Conservation (phyloP, 2,888 invertebrate species). For the Rhamphomyia laevipes region DNA sequence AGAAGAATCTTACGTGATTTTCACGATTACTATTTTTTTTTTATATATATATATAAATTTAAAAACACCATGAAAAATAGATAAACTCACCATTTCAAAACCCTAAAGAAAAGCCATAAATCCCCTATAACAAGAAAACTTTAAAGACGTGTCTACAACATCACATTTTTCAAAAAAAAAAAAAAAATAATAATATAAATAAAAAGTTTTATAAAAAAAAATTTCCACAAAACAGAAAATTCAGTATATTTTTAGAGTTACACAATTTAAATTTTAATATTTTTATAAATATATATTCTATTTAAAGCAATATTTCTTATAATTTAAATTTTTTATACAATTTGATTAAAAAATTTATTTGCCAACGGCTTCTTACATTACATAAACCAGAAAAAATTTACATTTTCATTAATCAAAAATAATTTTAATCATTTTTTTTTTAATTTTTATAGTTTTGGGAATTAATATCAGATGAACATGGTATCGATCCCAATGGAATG, state of each 20-base stretch:
- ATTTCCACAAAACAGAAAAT: not conserved
- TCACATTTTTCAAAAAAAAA: too few relatives aligned
- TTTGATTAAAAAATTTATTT: not conserved
- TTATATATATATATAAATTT: too few relatives aligned
- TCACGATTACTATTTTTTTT: too few relatives aligned
- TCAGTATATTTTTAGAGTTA: not conserved
- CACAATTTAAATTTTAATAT: not conserved
- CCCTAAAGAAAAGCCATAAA: too few relatives aligned
- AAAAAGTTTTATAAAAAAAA: too few relatives aligned
- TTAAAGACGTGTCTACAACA: too few relatives aligned
- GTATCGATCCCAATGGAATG: slow-evolving; percentile 59
- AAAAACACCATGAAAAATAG: too few relatives aligned
- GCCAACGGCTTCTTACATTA: too few relatives aligned
- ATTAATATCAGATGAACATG: slow-evolving; percentile 72
- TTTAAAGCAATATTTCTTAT: not conserved
- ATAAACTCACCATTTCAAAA: too few relatives aligned
- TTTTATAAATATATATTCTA: not conserved
- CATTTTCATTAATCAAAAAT: not conserved
- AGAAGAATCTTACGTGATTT: too few relatives aligned
- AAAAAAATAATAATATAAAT: too few relatives aligned
- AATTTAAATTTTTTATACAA: not conserved
- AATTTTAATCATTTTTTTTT: not conserved
- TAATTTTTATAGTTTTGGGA: slow-evolving; percentile 50
- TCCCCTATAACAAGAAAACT: too few relatives aligned
- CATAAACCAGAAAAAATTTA: not conserved